Base-by-base conservation (phyloP, 2,113 vertebrate species). In the Aix galericulata region DNA sequence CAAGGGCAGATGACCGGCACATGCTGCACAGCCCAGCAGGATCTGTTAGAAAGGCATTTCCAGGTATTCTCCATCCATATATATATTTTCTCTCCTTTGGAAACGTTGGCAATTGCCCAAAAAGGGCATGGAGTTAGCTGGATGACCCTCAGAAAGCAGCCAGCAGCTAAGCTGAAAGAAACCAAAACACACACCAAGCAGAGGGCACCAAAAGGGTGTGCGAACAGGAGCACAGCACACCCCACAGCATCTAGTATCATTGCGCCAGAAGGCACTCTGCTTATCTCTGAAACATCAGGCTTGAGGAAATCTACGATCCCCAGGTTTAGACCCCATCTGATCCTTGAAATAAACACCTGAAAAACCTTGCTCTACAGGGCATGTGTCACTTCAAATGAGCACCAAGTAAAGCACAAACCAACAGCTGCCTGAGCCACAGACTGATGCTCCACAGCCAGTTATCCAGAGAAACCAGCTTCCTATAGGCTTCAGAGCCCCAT, bases 301-400 rank as follows among this genome's bases (percentile, higher is more conserved):
- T 74, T 1, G 0, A 6, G 52, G 27, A 50, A 82, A 87, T 17
- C 56, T 52, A 2, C 52, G 40, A 6, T 44, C 84, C 46, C 52
- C 23, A 21, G 13, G n/a, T 80, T 31, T 38, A 50, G 16, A 73
- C 2, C 21, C 31, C 27, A 82, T 9, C 17, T 42, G 63, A 87
- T 75, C 11, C 44, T 27, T 66, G 38, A 82, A 79, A 89, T 26
- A 64, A 73, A 36, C 11, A 64, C 17, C 9, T 53, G 16, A 76
- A 53, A 13, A 62, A 22, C 63, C 44, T 82, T 82, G 86, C 83
- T 96, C 74, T 60, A 55, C 79, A 60, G 92, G 91, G 64, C 83
- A 94, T 88, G 50, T 74, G 84, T 92, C 63, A 96, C 88, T 89
- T 96, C 87, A 95, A 90, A 92, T 15, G 83, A 97, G 95, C 95